Conservation (phyloP, 2,797 vertebrate species). For the Ctenopoma kingsleyae region DNA sequence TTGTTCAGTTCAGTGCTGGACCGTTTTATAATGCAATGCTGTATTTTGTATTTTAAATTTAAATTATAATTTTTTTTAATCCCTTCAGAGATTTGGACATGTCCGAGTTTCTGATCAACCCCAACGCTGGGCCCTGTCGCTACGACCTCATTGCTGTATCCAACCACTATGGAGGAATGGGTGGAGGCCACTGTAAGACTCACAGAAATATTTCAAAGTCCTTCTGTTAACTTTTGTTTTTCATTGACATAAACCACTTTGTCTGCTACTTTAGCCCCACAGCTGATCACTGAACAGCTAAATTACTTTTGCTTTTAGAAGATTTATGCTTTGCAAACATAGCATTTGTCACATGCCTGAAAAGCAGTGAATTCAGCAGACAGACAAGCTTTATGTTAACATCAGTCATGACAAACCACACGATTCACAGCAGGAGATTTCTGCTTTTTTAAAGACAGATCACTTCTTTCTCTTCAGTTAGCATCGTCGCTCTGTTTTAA, state of each 20-base stretch:
- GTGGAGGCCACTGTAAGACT: conserved; percentile 97
- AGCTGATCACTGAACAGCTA: not conserved
- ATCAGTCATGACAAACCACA: not conserved
- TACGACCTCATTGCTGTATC: conserved; percentile 98
- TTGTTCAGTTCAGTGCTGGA: not conserved
- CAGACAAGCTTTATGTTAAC: not conserved
- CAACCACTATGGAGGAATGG: conserved; percentile 99
- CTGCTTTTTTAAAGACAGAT: conserved; percentile 13
- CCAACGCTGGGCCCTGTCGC: conserved; percentile 93
- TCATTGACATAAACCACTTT: not conserved
- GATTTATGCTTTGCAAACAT: not conserved
- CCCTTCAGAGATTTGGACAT: conserved; percentile 94
- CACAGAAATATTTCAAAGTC: not conserved
- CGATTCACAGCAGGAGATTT: not conserved
- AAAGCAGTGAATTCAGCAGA: not conserved
- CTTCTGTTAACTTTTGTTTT: not conserved
- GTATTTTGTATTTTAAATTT: not conserved
- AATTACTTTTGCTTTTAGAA: not conserved
- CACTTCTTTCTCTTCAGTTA: not conserved
- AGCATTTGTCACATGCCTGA: not conserved
- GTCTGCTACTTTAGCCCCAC: not conserved
- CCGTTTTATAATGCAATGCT: not conserved
- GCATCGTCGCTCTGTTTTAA: not conserved
- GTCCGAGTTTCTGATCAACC: conserved; percentile 99
- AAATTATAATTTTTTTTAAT: not conserved